Percentiles rank a stretch among this genome's conserved stretches.
phyloP scores from a whole-genome alignment of 2,113 vertebrate species.

The Empidonax traillii region DNA sequence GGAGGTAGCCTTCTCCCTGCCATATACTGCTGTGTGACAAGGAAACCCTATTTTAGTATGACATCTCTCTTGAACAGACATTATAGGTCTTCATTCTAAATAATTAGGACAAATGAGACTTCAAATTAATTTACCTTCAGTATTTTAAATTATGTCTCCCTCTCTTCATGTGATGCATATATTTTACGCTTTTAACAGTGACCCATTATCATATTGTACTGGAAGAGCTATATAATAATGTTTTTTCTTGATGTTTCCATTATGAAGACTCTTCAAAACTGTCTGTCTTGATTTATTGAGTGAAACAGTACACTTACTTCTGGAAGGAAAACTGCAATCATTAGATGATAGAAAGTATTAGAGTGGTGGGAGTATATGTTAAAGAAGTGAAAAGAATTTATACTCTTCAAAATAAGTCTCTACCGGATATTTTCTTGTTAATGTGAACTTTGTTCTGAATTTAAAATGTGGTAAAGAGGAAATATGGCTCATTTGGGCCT shows the following conservation, averaged over 20 bases:
- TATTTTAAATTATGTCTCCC: neutral
- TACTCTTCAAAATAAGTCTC: neutral
- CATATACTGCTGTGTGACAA: neutral
- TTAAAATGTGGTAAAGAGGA: neutral
- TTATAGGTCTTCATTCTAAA: neutral
- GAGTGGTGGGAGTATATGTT: accelerated
- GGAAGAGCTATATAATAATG: no score
- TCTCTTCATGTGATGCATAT: neutral
- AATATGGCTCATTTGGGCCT: neutral
- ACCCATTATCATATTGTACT: neutral
- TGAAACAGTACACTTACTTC: neutral
- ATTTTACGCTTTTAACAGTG: neutral
- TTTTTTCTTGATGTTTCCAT: neutral
- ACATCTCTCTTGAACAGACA: neutral
- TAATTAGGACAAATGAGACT: neutral
- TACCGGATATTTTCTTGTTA: neutral
- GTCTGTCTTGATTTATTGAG: neutral
- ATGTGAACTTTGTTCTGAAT: neutral
- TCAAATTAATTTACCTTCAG: neutral
- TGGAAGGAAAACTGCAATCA: neutral
- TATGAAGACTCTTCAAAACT: neutral
- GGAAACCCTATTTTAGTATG: neutral
- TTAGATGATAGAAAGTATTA: neutral
- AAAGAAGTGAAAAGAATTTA: neutral
- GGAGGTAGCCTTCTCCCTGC: neutral